phyloP scores from a whole-genome alignment of 1,140 invertebrate species.

The Ooceraea biroi region DNA sequence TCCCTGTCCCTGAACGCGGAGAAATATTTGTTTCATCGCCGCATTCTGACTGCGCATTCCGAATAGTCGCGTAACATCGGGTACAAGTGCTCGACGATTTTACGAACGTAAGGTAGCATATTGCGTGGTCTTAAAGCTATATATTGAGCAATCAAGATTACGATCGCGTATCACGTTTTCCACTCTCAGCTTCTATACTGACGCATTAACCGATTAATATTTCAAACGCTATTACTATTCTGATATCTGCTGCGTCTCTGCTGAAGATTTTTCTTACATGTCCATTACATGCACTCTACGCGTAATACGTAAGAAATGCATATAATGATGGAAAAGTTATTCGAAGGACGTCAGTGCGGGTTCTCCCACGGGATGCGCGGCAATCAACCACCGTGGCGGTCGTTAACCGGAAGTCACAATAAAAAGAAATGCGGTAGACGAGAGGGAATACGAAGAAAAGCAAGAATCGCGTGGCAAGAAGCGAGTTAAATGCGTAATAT shows the following conservation, averaged over 20 bases:
- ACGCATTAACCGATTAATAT: neutral
- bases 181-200: neutral
- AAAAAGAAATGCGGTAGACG: conserved; percentile 19
- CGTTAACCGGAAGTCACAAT: conserved; percentile 20
- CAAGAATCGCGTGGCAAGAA: neutral
- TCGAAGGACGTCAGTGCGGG: neutral
- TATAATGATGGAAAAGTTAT: conserved; percentile 22
- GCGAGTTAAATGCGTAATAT: neutral
- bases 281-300: neutral
- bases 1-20: neutral
- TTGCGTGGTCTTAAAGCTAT: neutral
- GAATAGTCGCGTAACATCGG: neutral
- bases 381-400: conserved; percentile 38
- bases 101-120: too few species aligned
- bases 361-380: conserved; percentile 1
- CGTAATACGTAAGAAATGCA: neutral
- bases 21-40: neutral
- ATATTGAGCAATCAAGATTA: neutral
- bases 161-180: neutral
- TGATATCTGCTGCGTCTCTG: neutral
- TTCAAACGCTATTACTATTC: neutral
- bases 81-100: neutral
- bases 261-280: neutral
- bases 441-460: neutral
- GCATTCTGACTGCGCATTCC: neutral